Percentiles rank a stretch among this genome's conserved stretches.
Evolutionary conservation across 2,797 vertebrate genomes (phyloP).

Genomic region (Premnoplex brunnescens): DNA sequence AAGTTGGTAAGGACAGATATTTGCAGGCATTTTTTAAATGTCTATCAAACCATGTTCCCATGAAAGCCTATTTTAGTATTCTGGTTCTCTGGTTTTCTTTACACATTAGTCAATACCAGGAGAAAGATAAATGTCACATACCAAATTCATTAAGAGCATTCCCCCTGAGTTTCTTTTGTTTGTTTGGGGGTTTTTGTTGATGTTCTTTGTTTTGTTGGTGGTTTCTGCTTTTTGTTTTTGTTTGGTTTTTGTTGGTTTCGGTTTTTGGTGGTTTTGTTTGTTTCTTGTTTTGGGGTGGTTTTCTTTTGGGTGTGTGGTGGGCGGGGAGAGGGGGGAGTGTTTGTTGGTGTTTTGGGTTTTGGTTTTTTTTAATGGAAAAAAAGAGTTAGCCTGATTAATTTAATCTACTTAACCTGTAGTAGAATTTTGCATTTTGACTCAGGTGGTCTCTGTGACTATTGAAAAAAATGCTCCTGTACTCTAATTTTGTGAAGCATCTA

Average conservation of each 20-base stretch:
- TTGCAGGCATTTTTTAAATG: not conserved
- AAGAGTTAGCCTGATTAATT: not conserved
- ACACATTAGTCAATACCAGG: not conserved
- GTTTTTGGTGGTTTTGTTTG: rapidly evolving
- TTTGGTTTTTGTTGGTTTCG: not conserved
- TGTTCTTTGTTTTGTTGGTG: not conserved
- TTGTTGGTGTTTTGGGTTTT: not conserved
- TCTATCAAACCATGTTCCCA: not conserved
- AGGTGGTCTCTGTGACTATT: not conserved
- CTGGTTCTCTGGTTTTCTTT: not conserved
- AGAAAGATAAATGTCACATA: not conserved
- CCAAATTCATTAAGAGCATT: not conserved
- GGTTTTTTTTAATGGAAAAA: not conserved
- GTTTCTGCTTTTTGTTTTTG: not conserved
- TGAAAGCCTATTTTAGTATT: not conserved
- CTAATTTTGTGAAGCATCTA: not conserved
- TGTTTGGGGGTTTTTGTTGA: not conserved
- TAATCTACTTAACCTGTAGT: not conserved
- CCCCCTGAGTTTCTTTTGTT: not conserved
- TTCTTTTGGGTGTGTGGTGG: not conserved
- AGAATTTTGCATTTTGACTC: not conserved
- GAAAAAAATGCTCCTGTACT: not conserved
- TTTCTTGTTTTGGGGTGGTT: not conserved
- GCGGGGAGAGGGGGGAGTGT: no score
- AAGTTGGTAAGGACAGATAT: not conserved